Conservation (phyloP, 1,140 invertebrate species). For the Diachasmimorpha longicaudata region DNA sequence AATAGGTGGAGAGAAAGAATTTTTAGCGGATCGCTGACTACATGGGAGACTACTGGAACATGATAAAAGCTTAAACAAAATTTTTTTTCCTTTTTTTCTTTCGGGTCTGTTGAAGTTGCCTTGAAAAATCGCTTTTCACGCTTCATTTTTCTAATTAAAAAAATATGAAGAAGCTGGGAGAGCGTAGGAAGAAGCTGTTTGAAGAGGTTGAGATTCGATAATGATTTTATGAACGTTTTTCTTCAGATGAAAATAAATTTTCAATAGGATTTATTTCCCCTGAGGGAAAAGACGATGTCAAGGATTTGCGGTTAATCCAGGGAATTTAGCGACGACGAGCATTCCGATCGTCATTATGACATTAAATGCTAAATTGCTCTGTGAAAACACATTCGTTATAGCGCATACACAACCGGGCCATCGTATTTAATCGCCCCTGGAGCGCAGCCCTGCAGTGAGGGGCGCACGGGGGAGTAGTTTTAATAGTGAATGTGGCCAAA, state of each 20-base stretch:
- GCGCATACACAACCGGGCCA: neutral
- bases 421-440: slow-evolving; percentile 2
- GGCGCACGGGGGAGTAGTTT: neutral
- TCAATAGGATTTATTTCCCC: too few species aligned
- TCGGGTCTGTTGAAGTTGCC: neutral
- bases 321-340: neutral
- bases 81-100: neutral
- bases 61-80: neutral
- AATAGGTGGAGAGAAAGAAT: neutral
- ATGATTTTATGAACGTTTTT: too few species aligned
- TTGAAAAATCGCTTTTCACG: slow-evolving; percentile 1
- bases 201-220: too few species aligned
- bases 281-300: too few species aligned
- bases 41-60: slow-evolving; percentile 1
- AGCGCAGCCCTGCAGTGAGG: neutral
- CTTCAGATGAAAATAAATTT: neutral
- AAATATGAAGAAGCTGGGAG: neutral
- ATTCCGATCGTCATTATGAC: slow-evolving; percentile 48
- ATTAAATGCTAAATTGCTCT: slow-evolving; percentile 55
- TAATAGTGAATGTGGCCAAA: slow-evolving; percentile 1
- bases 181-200: too few species aligned
- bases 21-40: neutral
- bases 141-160: neutral
- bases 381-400: slow-evolving; percentile 37
- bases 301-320: neutral